A percentile compares a stretch with the other conserved stretches of the same genome.
phyloP scores from a whole-genome alignment of 2,113 vertebrate genomes.

The Blennius ocellaris region DNA sequence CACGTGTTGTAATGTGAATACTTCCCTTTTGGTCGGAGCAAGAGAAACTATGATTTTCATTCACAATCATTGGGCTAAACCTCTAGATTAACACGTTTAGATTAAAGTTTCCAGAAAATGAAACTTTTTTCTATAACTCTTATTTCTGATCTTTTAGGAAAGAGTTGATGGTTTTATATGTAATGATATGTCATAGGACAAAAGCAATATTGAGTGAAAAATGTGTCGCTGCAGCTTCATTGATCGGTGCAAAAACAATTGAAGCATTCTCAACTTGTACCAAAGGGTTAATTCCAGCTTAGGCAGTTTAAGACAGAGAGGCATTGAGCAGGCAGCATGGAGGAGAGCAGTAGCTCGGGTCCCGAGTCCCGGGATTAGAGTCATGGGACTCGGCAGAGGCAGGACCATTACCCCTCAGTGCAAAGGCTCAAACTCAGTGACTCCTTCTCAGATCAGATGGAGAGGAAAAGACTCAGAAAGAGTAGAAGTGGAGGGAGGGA shows the following conservation, averaged over 20 bases:
- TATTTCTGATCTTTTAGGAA: too few species aligned
- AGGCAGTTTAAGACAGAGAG: slow-evolving; percentile 57
- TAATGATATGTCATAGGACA: too few species aligned
- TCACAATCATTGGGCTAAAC: too few species aligned
- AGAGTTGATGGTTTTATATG: too few species aligned
- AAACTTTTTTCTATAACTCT: too few species aligned
- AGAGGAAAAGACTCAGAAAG: slow-evolving; percentile 45
- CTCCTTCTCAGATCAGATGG: slow-evolving; percentile 69
- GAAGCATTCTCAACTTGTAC: slow-evolving; percentile 10
- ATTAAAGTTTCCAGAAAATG: too few species aligned
- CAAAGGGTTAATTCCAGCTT: slow-evolving; percentile 61
- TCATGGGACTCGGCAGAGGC: slow-evolving; percentile 79
- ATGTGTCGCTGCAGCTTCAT: not conserved
- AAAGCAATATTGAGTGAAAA: too few species aligned
- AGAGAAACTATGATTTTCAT: too few species aligned
- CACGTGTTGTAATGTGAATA: too few species aligned
- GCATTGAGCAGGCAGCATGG: slow-evolving; percentile 61
- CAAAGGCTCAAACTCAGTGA: slow-evolving; percentile 77
- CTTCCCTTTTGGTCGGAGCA: too few species aligned
- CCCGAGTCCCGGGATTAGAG: slow-evolving; percentile 78
- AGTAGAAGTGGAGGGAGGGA: slow-evolving; percentile 32
- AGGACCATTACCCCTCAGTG: slow-evolving; percentile 76
- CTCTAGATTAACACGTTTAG: too few species aligned
- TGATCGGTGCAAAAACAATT: not conserved
- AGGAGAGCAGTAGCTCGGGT: slow-evolving; percentile 64